Percentiles rank a stretch among this genome's conserved stretches.
Evolutionary conservation across 2,797 vertebrate species (phyloP).

Genomic region (Mionectes olivaceus): DNA sequence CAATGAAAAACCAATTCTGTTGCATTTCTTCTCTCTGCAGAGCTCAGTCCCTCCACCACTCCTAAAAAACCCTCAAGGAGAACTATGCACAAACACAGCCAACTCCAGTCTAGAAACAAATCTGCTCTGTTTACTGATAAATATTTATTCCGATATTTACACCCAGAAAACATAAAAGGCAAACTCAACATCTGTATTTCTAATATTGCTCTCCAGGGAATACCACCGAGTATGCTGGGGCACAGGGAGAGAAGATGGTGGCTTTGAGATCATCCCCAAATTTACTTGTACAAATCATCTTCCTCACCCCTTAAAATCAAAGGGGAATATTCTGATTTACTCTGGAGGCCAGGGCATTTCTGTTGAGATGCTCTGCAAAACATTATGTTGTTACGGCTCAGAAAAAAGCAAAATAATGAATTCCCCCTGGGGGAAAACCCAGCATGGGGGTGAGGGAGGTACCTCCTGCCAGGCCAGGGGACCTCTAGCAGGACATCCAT

Average conservation of each 20-base stretch:
- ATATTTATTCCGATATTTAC: slow-evolving; percentile 50
- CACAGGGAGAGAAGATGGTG: neutral
- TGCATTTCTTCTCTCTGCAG: neutral
- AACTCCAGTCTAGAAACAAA: neutral
- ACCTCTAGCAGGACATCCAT: neutral
- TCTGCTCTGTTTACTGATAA: slow-evolving; percentile 49
- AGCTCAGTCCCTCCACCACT: neutral
- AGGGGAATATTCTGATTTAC: neutral
- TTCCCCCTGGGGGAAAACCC: neutral
- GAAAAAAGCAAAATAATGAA: neutral
- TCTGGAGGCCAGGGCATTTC: accelerated
- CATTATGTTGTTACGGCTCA: neutral
- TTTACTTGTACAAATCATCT: neutral
- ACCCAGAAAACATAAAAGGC: slow-evolving; percentile 44
- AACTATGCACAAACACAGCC: neutral
- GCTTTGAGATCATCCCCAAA: neutral
- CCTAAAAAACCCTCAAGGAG: neutral
- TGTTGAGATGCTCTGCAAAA: neutral
- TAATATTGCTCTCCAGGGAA: neutral
- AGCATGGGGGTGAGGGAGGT: neutral
- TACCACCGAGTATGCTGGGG: neutral
- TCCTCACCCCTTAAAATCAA: neutral
- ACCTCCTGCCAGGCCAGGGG: neutral
- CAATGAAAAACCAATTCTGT: neutral
- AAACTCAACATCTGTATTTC: slow-evolving; percentile 29